These are phyloP conservation scores for Phainopepla nitens DNA, from an alignment of 2,113 vertebrate genomes.

Conservation along the genomic window DNA sequence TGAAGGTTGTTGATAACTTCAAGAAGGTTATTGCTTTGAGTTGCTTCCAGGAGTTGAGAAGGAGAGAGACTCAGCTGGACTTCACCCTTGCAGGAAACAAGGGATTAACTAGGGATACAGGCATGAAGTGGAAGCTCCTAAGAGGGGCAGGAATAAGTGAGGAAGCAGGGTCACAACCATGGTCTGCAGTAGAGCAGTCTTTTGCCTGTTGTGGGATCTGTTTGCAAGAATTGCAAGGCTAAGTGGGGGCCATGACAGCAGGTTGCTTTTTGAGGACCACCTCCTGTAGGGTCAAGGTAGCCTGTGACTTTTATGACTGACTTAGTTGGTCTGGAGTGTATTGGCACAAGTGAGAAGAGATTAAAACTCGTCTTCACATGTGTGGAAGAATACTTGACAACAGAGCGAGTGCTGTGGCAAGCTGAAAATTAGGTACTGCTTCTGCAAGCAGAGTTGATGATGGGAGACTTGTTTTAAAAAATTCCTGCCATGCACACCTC, in stretches of 20 bases:
- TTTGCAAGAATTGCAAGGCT: background rate
- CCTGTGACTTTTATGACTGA: background rate
- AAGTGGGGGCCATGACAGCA: background rate
- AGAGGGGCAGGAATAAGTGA: background rate
- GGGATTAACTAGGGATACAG: background rate
- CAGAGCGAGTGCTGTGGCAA: background rate
- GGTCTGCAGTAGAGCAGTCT: background rate
- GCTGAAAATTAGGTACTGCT: background rate
- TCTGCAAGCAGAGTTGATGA: background rate
- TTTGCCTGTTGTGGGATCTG: background rate
- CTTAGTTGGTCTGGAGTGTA: background rate
- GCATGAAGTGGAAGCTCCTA: background rate
- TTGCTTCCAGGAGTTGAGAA: background rate
- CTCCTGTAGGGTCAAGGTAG: background rate
- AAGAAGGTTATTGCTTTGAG: background rate
- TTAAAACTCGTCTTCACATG: background rate
- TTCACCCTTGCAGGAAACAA: background rate
- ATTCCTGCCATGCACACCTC: background rate
- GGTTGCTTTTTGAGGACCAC: background rate
- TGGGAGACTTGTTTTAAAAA: background rate
- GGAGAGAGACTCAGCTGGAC: background rate
- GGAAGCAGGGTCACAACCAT: background rate
- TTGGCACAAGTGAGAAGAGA: background rate
- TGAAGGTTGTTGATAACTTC: background rate
- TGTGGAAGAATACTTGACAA: background rate